Base-by-base conservation (phyloP, 1,140 invertebrate species). In the Phthorimaea operculella region DNA sequence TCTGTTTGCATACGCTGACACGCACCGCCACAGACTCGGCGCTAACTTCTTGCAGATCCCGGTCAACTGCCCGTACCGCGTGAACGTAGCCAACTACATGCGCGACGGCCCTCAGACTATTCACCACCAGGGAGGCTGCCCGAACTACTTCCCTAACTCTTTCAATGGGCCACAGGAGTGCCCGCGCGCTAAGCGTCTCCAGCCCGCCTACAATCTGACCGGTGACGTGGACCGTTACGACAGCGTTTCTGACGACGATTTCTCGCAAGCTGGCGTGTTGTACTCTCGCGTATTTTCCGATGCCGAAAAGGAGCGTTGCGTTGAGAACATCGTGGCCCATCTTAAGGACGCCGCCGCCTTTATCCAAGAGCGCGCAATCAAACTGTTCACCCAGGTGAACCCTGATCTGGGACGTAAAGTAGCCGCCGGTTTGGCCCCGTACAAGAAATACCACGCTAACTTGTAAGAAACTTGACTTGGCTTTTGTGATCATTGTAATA, bases 111-210 rank as follows among this genome's bases (percentile, higher is more conserved):
- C 90, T 8, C 91, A 91, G 87, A 82, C 86, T 10, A 76, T 88
- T 12, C 77, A 87, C 55, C 91, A 91, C 68, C 90, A 93, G 87
- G 91, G 87, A 45, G 93, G 92, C 36, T 92, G 93, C 11, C 97
- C 97, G 1, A 98, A 98, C 83, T 99, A 98, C 77, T 97, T 90
- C 87, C 98, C 98, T 0, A 99, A 99, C 82, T 98, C 96, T 58
- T 99, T 98, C 82, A 86, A 86, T 58, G 96, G 96, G 0, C 95
- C 96, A 0, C 79, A 88, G 33, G 89, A 90, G 59, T 86, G 86
- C 54, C 79, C 87, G 7, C 78, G 88, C 14, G 87, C 88, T 8
- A 82, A 86, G 57, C 76, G 81, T n/a, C 71, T 90, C 9, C 81
- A 86, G 51, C 87, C 89, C 8, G 70, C 76, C 11, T 88, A 88